A percentile compares a stretch with the other conserved stretches of the same genome.
Conservation (phyloP, 92 coral and sea anemone genomes). For the Isaurus tuberculatus region DNA sequence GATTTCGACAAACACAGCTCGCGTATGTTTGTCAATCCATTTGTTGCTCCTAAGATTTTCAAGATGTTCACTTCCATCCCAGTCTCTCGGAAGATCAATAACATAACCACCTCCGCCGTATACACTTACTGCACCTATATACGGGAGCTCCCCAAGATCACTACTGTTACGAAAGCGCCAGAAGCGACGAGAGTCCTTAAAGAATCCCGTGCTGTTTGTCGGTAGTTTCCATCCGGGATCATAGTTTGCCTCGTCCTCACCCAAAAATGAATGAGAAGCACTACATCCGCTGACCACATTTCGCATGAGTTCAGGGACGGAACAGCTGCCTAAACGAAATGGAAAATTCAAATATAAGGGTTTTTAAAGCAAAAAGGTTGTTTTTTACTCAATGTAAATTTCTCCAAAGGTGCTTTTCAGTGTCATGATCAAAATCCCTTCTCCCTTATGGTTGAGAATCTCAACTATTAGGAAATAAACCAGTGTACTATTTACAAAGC, state of each 20-base stretch:
- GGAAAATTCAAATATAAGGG: not conserved
- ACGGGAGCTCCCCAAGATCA: constrained; percentile 78
- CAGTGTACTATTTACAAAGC: too few species aligned
- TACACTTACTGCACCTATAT: constrained; percentile 69
- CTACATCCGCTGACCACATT: constrained; percentile 59
- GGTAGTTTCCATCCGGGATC: constrained; percentile 65
- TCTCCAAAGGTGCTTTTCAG: too few species aligned
- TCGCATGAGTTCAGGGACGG: constrained; percentile 66
- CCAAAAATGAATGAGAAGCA: constrained; percentile 78
- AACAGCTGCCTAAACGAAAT: constrained; percentile 66
- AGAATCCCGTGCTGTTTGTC: constrained; percentile 32
- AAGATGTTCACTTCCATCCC: constrained; percentile 42
- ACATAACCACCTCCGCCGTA: constrained; percentile 96
- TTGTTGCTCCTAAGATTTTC: constrained; percentile 54
- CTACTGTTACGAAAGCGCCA: constrained; percentile 79
- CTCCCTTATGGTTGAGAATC: too few species aligned
- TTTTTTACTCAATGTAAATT: too few species aligned
- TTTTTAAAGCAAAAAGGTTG: not conserved
- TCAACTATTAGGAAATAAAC: too few species aligned
- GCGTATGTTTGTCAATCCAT: constrained; percentile 86
- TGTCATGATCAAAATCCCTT: too few species aligned
- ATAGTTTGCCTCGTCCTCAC: constrained; percentile 80
- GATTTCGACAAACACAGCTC: constrained; percentile 96
- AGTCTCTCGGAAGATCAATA: constrained; percentile 52
- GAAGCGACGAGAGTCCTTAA: constrained; percentile 49